phyloP scores from a whole-genome alignment of 2,113 vertebrate species.

The Xiphorhynchus elegans region DNA sequence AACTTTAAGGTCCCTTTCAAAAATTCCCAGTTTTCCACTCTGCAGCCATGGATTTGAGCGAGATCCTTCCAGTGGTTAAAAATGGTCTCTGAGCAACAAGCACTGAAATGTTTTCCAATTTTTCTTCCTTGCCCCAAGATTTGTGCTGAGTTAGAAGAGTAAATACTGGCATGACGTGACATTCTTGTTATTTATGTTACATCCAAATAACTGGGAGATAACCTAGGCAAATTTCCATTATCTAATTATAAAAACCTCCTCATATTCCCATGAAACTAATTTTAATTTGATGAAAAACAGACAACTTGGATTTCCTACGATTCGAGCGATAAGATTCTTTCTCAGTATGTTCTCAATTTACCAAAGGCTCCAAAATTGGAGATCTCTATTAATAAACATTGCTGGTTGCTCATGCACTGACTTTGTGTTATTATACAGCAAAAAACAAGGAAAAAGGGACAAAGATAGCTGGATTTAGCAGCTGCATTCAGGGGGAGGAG shows the following conservation, averaged over 20 bases:
- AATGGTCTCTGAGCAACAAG: constrained; percentile 52
- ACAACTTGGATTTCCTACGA: constrained; percentile 63
- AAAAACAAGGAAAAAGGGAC: not conserved
- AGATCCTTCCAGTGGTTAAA: constrained; percentile 38
- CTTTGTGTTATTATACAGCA: not conserved
- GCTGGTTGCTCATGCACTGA: constrained; percentile 23
- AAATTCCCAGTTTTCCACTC: not conserved
- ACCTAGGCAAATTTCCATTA: constrained; percentile 72
- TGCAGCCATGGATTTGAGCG: not conserved
- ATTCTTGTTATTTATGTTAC: constrained; percentile 62
- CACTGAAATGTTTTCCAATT: constrained; percentile 33
- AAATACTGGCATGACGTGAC: constrained; percentile 46
- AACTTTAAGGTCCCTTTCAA: not conserved
- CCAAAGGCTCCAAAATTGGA: constrained; percentile 64
- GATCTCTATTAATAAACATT: constrained; percentile 70
- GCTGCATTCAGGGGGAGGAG: not conserved
- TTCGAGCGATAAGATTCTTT: constrained; percentile 65
- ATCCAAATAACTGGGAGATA: constrained; percentile 63
- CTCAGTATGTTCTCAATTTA: constrained; percentile 70
- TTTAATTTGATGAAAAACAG: constrained; percentile 76
- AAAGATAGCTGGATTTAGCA: not conserved
- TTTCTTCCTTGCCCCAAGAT: constrained; percentile 49
- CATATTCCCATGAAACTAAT: constrained; percentile 77
- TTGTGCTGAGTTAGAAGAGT: constrained; percentile 63
- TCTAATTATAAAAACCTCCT: constrained; percentile 76